Evolutionary conservation across 1,140 invertebrate species (phyloP).

Genomic region (Papilio xuthus): DNA sequence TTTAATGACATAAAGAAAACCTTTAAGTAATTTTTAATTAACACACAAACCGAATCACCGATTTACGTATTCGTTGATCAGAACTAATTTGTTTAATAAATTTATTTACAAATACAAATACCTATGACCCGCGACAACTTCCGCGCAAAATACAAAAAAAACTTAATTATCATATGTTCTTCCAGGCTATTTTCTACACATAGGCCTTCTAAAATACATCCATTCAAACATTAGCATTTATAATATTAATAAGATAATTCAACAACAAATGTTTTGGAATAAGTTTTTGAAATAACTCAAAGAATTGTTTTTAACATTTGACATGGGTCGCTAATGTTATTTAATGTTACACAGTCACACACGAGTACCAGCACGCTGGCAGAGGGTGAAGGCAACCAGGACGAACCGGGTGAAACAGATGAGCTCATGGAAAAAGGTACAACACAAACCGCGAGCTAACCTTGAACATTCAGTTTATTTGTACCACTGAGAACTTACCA

Average conservation of each 20-base stretch:
- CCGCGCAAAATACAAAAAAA: no score
- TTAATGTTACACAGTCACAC: conserved; percentile 59
- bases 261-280: no score
- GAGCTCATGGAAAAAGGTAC: conserved; percentile 82
- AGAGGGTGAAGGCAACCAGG: conserved; percentile 52
- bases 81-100: no score
- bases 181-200: no score
- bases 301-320: background rate
- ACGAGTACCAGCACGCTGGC: conserved; percentile 60
- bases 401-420: conserved; percentile 61
- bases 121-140: no score
- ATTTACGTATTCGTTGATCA: no score
- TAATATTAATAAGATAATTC: no score
- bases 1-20: background rate
- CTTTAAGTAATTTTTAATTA: background rate
- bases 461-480: background rate
- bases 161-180: no score
- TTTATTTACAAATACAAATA: no score
- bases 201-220: no score
- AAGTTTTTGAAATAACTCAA: background rate
- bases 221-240: no score
- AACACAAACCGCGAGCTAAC: conserved; percentile 33
- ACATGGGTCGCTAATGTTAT: background rate
- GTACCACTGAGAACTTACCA: conserved; percentile 14
- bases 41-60: no score